Evolutionary conservation across 2,113 vertebrate species (phyloP), one percentile per base, ranked within the genome.

Genomic region (Hydrolagus affinis): DNA sequence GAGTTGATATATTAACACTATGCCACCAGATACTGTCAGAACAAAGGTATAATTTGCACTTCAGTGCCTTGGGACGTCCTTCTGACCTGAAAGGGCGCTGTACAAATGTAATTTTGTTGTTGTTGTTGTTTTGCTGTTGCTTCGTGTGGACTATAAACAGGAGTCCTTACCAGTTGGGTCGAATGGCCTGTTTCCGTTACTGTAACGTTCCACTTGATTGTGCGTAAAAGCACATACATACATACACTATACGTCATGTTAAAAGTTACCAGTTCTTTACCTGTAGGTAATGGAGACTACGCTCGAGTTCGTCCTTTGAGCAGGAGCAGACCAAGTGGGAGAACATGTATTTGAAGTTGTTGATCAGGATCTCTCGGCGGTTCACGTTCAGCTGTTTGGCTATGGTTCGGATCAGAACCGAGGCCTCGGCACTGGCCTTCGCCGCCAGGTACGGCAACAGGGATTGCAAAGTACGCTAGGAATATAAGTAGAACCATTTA

Each of bases 301-400:
- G 92, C 89, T 98, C 96, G 80, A 99, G 93, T 89, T 98, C 96
- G 89, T 97, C 96, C 88, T 99, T 99, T 80, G 96, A 95, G 92
- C 98, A 99, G 87, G 96, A 99, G 89, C 97, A 99, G 74, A 99
- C 96, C 90, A 99, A 92, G 85, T 99, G 97, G 87, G 97, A 98
- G 89, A 99, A 99, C 88, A 99, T 98, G 89, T 98, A 99, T 86
- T 99, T 99, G 91, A 99, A 99, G 90, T 99, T 99, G 90, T 96
- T 99, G 90, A 99, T 97, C 69, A 99, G 92, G 88, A 99, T 98
- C 89, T 99, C 97, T 89, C 97, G 94, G 71, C 96, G 93, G 89
- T 95, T 99, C 88, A 95, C 96, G 75, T 98, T 98, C 85, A 99
- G 23, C 87, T 99, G 97, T 86, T 96, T 98, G 87, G 97, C 97